Evolutionary conservation across 2,888 invertebrate species (phyloP), one percentile per base, ranked within the genome.

Genomic region (Andrena dorsata): DNA sequence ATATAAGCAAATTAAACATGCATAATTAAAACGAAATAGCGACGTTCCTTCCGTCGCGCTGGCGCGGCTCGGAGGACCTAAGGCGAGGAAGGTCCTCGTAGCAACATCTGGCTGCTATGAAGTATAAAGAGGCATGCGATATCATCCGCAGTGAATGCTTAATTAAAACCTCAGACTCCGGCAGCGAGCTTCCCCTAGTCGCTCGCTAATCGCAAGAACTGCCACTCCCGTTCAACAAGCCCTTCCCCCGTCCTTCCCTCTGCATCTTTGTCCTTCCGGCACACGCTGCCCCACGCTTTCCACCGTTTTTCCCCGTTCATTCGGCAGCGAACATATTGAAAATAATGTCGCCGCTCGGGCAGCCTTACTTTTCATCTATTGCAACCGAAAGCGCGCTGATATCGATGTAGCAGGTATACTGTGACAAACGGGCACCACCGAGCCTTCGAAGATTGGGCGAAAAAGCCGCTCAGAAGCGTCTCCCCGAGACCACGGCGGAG

Each of bases 21-120:
- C 93, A 93, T 93, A 93, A 93, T 93, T 93, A 92, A 93, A 91
- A 89, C 90, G 88, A 86, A 90, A 89, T 89, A 88, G 89, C 86
- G 86, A 88, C 86, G 86, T 87, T 87, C 86, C 86, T 87, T 88
- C 88, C 82, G 88, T 87, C 84, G 89, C 85, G 64, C 60, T 73
- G 83, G 79, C 64, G 77, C 49, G 56, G 77, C n/a, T 23, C 56
- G 77, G 76, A 88, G 85, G 87, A 83, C 87, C 87, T 89, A 83
- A 88, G 87, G 84, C 82, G 76, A 88, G 88, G 84, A 87, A 89
- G 80, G 84, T 80, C 84, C 84, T 85, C 86, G 88, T 88, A 91
- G 93, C 91, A 94, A 94, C 95, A 95, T 95, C 95, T 95, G 95
- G 94, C 94, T 93, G 94, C 94, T 94, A 95, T 95, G 95, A 95